Percentiles rank a stretch among this genome's conserved stretches.
These are phyloP conservation scores for Papilio elwesi DNA, from an alignment of 2,888 invertebrate species.

Conservation along the genomic window DNA sequence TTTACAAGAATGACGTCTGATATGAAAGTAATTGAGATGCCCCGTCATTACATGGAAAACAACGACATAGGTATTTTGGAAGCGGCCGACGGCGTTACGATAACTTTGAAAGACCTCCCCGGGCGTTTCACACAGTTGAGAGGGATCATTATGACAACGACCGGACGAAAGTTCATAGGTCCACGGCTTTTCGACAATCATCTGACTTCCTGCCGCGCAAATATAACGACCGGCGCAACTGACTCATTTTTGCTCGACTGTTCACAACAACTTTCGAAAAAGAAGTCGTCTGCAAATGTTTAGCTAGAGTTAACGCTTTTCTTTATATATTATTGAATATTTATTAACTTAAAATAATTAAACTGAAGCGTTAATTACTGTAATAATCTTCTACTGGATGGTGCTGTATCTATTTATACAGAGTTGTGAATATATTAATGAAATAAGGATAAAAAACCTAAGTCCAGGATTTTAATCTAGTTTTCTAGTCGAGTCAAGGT, in stretches of 20 bases:
- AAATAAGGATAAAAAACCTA: too few species aligned
- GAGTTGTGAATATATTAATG: too few species aligned
- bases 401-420: too few species aligned
- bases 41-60: slow-evolving; percentile 47
- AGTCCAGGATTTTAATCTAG: too few species aligned
- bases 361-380: too few species aligned
- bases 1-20: not conserved
- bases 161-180: slow-evolving; percentile 46
- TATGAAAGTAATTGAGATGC: slow-evolving; percentile 15
- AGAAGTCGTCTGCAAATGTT: not conserved
- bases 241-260: slow-evolving; percentile 11
- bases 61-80: not conserved
- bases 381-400: too few species aligned
- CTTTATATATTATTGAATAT: not conserved
- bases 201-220: slow-evolving; percentile 31
- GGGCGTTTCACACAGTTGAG: slow-evolving; percentile 31
- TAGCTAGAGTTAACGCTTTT: not conserved
- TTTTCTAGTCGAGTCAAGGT: too few species aligned
- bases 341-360: too few species aligned
- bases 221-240: not conserved
- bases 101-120: not conserved
- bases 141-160: slow-evolving; percentile 40
- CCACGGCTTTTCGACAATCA: slow-evolving; percentile 42
- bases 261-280: not conserved
- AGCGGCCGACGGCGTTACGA: not conserved